Percentiles rank a stretch among this genome's conserved stretches.
Conservation (phyloP, 2,888 invertebrate species). For the Drosophila infuscata region DNA sequence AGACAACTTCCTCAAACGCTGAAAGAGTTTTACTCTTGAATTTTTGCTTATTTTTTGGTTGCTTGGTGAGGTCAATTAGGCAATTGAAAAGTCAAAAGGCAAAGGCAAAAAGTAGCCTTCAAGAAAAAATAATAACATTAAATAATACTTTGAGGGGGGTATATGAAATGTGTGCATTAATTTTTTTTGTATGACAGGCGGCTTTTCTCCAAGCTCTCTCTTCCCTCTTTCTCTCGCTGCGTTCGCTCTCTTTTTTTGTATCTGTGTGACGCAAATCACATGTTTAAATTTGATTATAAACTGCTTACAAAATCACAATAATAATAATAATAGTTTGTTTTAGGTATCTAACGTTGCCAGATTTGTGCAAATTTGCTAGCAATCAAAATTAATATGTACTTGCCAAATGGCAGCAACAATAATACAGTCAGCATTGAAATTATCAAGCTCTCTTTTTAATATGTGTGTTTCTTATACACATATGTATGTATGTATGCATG, state of each 20-base stretch:
- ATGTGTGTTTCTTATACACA: slow-evolving; percentile 3
- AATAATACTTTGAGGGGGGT: neutral
- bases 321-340: slow-evolving; percentile 23
- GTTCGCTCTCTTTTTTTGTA: slow-evolving; percentile 12
- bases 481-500: neutral
- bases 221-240: slow-evolving; percentile 8
- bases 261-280: slow-evolving; percentile 47
- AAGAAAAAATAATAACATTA: slow-evolving; percentile 36
- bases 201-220: slow-evolving; percentile 27
- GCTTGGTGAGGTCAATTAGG: slow-evolving; percentile 77
- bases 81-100: slow-evolving; percentile 36
- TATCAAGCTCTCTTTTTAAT: slow-evolving; percentile 25
- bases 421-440: slow-evolving; percentile 64
- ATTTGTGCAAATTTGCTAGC: slow-evolving; percentile 25
- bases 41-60: slow-evolving; percentile 39
- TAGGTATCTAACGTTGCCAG: slow-evolving; percentile 32
- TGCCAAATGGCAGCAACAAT: slow-evolving; percentile 30
- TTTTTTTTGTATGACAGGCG: slow-evolving; percentile 30
- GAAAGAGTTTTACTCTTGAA: slow-evolving; percentile 36
- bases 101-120: slow-evolving; percentile 28
- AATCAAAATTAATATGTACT: slow-evolving; percentile 29
- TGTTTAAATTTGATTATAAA: slow-evolving; percentile 44
- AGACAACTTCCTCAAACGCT: slow-evolving; percentile 61
- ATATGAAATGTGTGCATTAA: slow-evolving; percentile 14
- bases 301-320: slow-evolving; percentile 11